A percentile compares a stretch with the other conserved stretches of the same genome.
Evolutionary conservation across 1,140 invertebrate species (phyloP).

Genomic region (Pogonomyrmex barbatus): DNA sequence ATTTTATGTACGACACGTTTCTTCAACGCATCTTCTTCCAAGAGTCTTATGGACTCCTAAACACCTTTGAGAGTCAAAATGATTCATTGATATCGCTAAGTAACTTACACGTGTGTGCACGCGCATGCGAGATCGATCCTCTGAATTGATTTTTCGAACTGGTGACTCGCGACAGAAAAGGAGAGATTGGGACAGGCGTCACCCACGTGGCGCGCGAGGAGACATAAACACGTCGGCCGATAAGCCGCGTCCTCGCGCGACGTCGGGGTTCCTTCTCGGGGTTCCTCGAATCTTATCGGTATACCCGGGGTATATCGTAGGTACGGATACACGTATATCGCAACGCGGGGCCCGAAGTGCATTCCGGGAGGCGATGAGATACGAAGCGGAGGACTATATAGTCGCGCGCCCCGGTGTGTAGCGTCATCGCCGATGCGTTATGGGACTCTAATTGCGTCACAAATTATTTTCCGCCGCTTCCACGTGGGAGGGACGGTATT

Average conservation of each 20-base stretch:
- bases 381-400: conserved; percentile 22
- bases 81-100: background rate
- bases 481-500: conserved; percentile 53
- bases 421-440: conserved; percentile 59
- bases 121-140: conserved; percentile 2
- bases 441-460: conserved; percentile 58
- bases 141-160: conserved; percentile 44
- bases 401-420: conserved; percentile 23
- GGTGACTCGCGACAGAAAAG: background rate
- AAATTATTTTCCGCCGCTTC: conserved; percentile 56
- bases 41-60: background rate
- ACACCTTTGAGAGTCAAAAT: conserved; percentile 35
- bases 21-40: conserved; percentile 18
- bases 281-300: conserved; percentile 67
- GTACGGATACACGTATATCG: conserved; percentile 48
- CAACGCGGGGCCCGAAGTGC: background rate
- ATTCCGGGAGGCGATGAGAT: conserved; percentile 53
- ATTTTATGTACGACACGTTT: background rate
- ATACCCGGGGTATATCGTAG: conserved; percentile 34
- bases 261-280: conserved; percentile 30
- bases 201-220: conserved; percentile 48
- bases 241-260: conserved; percentile 61
- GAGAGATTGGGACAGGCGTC: conserved; percentile 9
- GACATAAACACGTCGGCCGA: conserved; percentile 64
- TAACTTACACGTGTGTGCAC: background rate